Evolutionary conservation across 2,113 vertebrate species (phyloP).

Genomic region (Pandion haliaetus): DNA sequence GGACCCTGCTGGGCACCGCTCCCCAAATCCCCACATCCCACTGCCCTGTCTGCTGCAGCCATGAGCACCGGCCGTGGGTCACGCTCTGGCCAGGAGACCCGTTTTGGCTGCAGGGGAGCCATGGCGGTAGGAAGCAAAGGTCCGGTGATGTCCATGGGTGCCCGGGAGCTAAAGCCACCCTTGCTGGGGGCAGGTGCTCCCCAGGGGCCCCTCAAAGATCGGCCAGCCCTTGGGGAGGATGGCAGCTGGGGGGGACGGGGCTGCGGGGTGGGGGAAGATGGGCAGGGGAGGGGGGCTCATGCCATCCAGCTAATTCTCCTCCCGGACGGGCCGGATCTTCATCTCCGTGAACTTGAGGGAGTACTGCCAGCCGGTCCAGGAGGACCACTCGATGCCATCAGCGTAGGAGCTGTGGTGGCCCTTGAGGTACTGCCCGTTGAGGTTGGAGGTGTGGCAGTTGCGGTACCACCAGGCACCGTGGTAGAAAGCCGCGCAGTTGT

Average conservation of each 20-base stretch:
- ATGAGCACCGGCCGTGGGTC: fast-evolving
- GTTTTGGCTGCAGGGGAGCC: not conserved
- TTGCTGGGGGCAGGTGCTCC: not conserved
- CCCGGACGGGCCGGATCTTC: conserved; percentile 90
- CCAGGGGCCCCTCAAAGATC: not conserved
- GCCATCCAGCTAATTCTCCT: conserved; percentile 80
- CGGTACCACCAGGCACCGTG: conserved; percentile 98
- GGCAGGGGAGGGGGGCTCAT: not conserved
- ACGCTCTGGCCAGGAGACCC: not conserved
- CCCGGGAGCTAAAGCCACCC: not conserved
- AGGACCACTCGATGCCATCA: conserved; percentile 96
- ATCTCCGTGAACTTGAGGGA: conserved; percentile 97
- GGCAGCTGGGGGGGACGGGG: not conserved
- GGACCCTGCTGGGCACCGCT: not conserved
- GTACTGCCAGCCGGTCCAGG: conserved; percentile 98
- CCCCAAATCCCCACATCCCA: not conserved
- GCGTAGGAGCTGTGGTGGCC: conserved; percentile 96
- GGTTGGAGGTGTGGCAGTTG: conserved; percentile 98
- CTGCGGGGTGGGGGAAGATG: not conserved
- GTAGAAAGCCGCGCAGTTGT: conserved; percentile 97
- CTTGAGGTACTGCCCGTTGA: conserved; percentile 94
- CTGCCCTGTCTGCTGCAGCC: not conserved
- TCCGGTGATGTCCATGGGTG: not conserved
- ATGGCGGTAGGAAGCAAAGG: not conserved
- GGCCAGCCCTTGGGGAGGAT: not conserved